A percentile compares a stretch with the other conserved stretches of the same genome.
Evolutionary conservation across 30 jellyfish, hydroid and myxozoan genomes (phyloP).

Genomic region (Pelagia noctiluca): DNA sequence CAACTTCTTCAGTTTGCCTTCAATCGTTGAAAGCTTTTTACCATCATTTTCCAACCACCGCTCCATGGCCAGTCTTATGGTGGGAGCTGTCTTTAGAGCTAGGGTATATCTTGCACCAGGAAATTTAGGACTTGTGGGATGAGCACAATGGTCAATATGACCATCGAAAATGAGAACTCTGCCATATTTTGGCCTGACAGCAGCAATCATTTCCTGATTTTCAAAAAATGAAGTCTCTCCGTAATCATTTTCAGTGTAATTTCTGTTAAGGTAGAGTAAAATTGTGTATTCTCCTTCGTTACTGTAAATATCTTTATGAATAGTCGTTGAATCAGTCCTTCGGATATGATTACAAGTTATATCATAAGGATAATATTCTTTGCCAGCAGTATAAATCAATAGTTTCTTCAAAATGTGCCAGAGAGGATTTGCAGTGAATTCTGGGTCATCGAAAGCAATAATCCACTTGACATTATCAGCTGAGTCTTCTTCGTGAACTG

Average conservation of each 20-base stretch:
- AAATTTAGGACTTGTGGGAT: slow-evolving; percentile 54
- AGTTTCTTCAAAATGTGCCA: slow-evolving; percentile 52
- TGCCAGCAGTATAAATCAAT: slow-evolving; percentile 46
- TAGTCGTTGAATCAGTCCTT: slow-evolving; percentile 54
- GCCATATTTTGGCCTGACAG: slow-evolving; percentile 68
- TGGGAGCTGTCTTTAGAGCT: slow-evolving; percentile 68
- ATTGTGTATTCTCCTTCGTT: slow-evolving; percentile 60
- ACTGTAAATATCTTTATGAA: slow-evolving; percentile 61
- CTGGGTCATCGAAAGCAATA: slow-evolving; percentile 71
- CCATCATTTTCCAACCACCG: slow-evolving; percentile 28
- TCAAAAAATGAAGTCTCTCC: slow-evolving; percentile 65
- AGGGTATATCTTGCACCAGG: slow-evolving; percentile 75
- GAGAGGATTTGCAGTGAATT: slow-evolving; percentile 44
- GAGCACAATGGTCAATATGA: slow-evolving; percentile 70
- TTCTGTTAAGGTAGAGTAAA: slow-evolving; percentile 45
- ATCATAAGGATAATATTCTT: slow-evolving; percentile 60
- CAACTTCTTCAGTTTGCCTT: neutral
- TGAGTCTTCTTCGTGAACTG: slow-evolving; percentile 33
- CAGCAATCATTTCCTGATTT: slow-evolving; percentile 54
- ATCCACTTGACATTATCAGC: slow-evolving; percentile 78
- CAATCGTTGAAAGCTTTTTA: neutral
- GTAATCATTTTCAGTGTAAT: slow-evolving; percentile 58
- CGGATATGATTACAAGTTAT: slow-evolving; percentile 73
- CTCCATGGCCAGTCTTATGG: slow-evolving; percentile 17
- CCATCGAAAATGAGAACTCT: slow-evolving; percentile 72